Conservation (phyloP, 30 jellyfish, hydroid and myxozoan genomes). For the Aurelia aurita complex sp. Pacific region DNA sequence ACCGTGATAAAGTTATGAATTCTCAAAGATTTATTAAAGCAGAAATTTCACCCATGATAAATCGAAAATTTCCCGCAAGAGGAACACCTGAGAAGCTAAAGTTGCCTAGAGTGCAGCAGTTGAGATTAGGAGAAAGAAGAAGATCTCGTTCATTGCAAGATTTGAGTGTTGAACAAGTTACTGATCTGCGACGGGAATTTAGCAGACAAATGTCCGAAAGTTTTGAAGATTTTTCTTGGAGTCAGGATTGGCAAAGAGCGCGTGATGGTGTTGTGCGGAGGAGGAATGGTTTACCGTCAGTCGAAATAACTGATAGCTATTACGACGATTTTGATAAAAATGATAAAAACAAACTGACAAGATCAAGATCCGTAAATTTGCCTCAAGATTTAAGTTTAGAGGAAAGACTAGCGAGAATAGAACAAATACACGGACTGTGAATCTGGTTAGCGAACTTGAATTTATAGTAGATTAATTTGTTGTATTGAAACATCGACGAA, state of each 20-base stretch:
- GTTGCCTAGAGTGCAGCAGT: slow-evolving; percentile 26
- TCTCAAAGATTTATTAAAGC: background rate
- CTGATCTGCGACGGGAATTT: slow-evolving; percentile 2
- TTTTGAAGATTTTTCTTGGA: slow-evolving; percentile 40
- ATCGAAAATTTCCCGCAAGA: background rate
- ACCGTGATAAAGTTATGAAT: background rate
- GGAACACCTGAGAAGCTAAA: background rate
- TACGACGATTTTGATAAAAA: no score
- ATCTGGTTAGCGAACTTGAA: background rate
- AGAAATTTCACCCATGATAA: slow-evolving; percentile 19
- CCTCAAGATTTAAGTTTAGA: slow-evolving; percentile 33
- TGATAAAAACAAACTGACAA: background rate
- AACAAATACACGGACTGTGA: slow-evolving; percentile 33
- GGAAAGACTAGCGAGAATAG: slow-evolving; percentile 42
- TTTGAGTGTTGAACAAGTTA: background rate
- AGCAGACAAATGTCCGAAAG: background rate
- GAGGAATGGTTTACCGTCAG: no score
- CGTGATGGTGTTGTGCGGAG: no score
- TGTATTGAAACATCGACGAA: no score
- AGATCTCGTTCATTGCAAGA: slow-evolving; percentile 35
- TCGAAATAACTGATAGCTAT: no score
- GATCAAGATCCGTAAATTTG: background rate
- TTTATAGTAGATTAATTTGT: no score
- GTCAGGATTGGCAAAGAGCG: background rate
- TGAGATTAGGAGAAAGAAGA: slow-evolving; percentile 27